These are phyloP conservation scores for Eubucco bourcierii DNA, from an alignment of 2,113 vertebrate species.

Conservation along the genomic window DNA sequence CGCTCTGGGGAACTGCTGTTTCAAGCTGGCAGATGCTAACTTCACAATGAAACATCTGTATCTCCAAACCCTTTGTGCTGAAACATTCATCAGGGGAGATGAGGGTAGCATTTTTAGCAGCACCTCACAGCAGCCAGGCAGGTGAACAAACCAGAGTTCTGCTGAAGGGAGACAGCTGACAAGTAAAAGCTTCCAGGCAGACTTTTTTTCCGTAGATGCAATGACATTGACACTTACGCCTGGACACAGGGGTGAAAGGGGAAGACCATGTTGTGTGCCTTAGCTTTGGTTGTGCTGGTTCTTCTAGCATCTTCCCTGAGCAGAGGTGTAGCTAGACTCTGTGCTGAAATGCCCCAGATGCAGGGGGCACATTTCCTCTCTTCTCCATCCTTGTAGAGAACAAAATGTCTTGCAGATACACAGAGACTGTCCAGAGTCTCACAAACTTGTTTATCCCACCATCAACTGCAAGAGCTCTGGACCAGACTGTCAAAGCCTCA, in stretches of 20 bases:
- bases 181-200: background rate
- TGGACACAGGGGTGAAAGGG: background rate
- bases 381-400: background rate
- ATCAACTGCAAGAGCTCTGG: background rate
- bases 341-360: background rate
- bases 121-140: background rate
- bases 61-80: background rate
- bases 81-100: background rate
- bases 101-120: background rate
- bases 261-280: fast-evolving
- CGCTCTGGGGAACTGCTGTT: background rate
- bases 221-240: background rate
- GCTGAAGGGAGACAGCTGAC: background rate
- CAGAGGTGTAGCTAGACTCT: background rate
- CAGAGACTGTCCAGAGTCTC: background rate
- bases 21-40: background rate
- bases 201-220: background rate
- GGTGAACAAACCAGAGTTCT: background rate
- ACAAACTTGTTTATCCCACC: background rate
- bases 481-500: background rate
- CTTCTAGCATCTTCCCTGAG: background rate
- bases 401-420: background rate
- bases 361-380: background rate
- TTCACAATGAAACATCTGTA: background rate
- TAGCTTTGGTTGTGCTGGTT: background rate